Percentiles rank a stretch among this genome's conserved stretches.
These are phyloP conservation scores for Geotrypetes seraphini DNA, from an alignment of 2,797 vertebrate genomes.

Conservation along the genomic window DNA sequence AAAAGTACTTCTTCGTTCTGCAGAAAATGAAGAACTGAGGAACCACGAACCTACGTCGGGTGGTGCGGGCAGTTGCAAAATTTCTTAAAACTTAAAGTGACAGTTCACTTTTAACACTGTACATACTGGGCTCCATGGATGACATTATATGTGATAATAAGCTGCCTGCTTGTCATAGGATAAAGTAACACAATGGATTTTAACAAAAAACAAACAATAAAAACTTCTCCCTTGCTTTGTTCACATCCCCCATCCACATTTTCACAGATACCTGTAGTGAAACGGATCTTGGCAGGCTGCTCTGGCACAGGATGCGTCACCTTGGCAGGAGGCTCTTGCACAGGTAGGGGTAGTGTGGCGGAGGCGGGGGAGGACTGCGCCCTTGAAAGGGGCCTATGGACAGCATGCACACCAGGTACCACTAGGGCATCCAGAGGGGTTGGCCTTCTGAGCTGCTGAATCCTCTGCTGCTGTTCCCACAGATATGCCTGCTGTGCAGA, in stretches of 20 bases:
- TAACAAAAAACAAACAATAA: too few species aligned
- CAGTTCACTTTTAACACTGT: too few species aligned
- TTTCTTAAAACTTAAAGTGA: too few species aligned
- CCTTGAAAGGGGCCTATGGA: conserved; percentile 77
- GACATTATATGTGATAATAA: too few species aligned
- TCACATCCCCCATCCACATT: neutral
- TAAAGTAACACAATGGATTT: too few species aligned
- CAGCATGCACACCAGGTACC: conserved; percentile 51
- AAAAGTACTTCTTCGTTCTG: too few species aligned
- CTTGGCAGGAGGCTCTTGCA: conserved; percentile 51
- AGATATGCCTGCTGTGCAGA: conserved; percentile 58
- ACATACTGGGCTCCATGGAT: too few species aligned
- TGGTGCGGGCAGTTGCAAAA: too few species aligned
- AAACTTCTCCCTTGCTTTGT: too few species aligned
- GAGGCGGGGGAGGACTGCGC: conserved; percentile 87
- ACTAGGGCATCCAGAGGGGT: conserved; percentile 59
- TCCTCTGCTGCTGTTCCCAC: conserved; percentile 84
- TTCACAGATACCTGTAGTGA: conserved; percentile 60
- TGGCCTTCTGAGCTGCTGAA: conserved; percentile 68
- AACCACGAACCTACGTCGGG: too few species aligned
- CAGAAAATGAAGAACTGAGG: too few species aligned
- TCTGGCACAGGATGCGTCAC: conserved; percentile 64
- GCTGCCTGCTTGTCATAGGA: too few species aligned
- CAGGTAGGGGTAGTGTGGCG: conserved; percentile 68
- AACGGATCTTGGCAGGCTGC: conserved; percentile 49